These are phyloP conservation scores for Callocephalon fimbriatum DNA, from an alignment of 2,113 vertebrate species.

Conservation along the genomic window DNA sequence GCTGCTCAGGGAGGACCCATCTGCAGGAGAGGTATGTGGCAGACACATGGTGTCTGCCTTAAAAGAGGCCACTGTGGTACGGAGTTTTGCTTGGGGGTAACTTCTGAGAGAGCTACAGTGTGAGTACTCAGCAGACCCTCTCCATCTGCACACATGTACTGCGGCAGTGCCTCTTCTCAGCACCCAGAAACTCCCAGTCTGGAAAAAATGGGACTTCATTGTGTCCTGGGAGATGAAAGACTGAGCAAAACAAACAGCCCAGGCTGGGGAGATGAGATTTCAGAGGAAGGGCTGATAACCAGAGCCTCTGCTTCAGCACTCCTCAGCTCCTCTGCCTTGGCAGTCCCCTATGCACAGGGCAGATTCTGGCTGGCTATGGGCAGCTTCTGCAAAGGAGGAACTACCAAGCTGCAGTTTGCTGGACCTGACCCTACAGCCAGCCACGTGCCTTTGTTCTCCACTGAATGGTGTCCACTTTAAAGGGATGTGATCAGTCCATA, in stretches of 20 bases:
- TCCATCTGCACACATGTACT: fast-evolving
- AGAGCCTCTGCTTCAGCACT: background rate
- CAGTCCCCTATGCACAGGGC: background rate
- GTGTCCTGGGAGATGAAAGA: background rate
- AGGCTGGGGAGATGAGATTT: background rate
- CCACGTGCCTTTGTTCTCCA: background rate
- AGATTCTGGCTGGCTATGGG: background rate
- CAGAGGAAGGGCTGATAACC: background rate
- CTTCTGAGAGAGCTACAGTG: background rate
- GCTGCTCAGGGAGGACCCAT: background rate
- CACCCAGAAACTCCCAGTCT: background rate
- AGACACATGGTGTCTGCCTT: fast-evolving
- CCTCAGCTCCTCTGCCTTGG: background rate
- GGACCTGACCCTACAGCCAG: background rate
- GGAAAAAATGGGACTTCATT: background rate
- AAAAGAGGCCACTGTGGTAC: background rate
- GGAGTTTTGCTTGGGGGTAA: background rate
- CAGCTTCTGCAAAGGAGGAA: background rate
- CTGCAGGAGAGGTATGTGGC: background rate
- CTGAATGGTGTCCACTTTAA: background rate
- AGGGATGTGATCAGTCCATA: background rate
- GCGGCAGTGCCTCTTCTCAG: background rate
- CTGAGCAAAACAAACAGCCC: background rate
- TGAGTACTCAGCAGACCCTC: background rate
- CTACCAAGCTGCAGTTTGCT: fast-evolving